Evolutionary conservation across 2,113 vertebrate species (phyloP).

Genomic region (Naja naja): DNA sequence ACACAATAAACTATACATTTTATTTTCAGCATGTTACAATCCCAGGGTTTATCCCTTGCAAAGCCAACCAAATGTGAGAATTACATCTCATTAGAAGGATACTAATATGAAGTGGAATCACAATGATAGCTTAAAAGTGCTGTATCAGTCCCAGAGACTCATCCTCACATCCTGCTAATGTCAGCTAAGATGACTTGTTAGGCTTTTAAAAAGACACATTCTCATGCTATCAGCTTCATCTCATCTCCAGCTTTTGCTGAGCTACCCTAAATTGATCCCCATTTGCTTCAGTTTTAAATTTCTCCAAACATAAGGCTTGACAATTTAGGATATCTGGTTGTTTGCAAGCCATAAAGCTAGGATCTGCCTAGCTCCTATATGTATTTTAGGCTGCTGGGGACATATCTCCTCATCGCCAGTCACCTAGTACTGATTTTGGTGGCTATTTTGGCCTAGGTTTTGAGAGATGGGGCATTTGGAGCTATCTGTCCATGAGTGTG

Average conservation of each 20-base stretch:
- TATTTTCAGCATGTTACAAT: neutral
- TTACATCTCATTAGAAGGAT: neutral
- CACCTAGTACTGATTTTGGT: neutral
- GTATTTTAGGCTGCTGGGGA: neutral
- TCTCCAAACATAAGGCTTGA: neutral
- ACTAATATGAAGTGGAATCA: slow-evolving; percentile 1
- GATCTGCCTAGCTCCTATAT: neutral
- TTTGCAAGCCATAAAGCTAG: neutral
- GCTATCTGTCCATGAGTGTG: neutral
- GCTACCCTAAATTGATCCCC: neutral
- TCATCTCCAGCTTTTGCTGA: neutral
- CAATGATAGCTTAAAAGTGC: neutral
- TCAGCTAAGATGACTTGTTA: neutral
- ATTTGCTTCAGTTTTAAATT: neutral
- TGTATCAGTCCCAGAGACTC: neutral
- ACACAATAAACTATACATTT: neutral
- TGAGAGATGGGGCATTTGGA: neutral
- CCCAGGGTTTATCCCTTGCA: neutral
- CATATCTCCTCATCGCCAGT: neutral
- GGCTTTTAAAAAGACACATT: neutral
- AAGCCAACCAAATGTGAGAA: neutral
- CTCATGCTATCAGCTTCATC: neutral
- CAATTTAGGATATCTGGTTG: neutral
- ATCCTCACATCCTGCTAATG: neutral
- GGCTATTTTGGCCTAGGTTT: neutral